Conservation (phyloP, 92 coral and sea anemone genomes). For the Porites evermanni region DNA sequence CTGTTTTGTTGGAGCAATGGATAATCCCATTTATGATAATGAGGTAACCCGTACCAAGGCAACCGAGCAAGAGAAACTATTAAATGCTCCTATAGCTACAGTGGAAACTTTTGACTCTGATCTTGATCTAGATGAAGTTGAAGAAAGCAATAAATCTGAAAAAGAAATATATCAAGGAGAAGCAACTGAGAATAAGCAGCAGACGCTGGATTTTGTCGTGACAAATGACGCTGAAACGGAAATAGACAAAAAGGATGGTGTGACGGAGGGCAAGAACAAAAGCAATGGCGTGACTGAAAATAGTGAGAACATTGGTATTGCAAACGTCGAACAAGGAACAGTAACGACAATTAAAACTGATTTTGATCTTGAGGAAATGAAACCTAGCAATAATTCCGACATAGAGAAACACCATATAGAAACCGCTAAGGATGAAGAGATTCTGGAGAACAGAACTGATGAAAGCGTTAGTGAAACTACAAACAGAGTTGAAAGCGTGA, state of each 20-base stretch:
- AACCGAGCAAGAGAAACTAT: not conserved
- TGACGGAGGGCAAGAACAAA: too few relatives aligned
- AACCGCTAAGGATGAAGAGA: not conserved
- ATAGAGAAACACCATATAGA: too few relatives aligned
- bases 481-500: too few relatives aligned
- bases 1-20: not conserved
- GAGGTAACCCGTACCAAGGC: not conserved
- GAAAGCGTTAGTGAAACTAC: too few relatives aligned
- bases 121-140: constrained; percentile 32
- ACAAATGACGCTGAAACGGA: too few relatives aligned
- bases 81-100: constrained; percentile 45
- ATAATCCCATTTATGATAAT: constrained; percentile 1
- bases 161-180: not conserved
- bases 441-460: not conserved
- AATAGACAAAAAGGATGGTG: too few relatives aligned
- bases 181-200: not conserved
- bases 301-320: not conserved
- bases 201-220: not conserved
- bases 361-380: too few relatives aligned
- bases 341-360: too few relatives aligned
- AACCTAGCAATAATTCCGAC: too few relatives aligned
- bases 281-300: constrained; percentile 8
- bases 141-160: constrained; percentile 9
- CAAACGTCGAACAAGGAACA: not conserved
- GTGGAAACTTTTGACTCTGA: constrained; percentile 41